Conservation (phyloP, 1,140 invertebrate genomes). For the Chironomus tepperi region DNA sequence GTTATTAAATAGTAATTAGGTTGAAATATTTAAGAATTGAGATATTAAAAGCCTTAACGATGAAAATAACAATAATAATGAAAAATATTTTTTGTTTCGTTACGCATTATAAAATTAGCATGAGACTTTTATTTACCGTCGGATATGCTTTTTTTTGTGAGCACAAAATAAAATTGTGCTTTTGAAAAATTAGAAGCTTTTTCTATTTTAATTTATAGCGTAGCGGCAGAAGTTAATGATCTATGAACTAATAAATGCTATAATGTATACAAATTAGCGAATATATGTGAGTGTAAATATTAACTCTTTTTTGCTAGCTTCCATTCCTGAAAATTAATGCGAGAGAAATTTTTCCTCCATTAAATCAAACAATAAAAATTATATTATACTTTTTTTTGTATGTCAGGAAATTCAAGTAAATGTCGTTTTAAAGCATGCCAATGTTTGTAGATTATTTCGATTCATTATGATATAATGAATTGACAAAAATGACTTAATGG, state of each 20-base stretch:
- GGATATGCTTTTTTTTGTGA: background rate
- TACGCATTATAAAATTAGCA: slow-evolving; percentile 19
- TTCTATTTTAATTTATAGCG: background rate
- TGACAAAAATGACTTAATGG: too few relatives aligned
- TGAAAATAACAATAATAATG: background rate
- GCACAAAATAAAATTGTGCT: background rate
- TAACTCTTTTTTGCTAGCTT: background rate
- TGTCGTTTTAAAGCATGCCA: background rate
- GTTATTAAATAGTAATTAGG: slow-evolving; percentile 23
- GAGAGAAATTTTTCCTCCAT: background rate
- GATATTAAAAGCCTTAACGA: slow-evolving; percentile 17
- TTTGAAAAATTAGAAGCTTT: background rate
- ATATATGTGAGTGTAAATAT: background rate
- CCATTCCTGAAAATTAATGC: background rate
- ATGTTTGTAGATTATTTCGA: too few relatives aligned
- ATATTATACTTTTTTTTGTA: background rate
- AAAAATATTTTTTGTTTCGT: slow-evolving; percentile 16
- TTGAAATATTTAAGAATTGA: slow-evolving; percentile 19
- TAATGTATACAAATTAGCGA: slow-evolving; percentile 4
- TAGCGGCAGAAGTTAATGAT: slow-evolving; percentile 15
- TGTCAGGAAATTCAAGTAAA: too few relatives aligned
- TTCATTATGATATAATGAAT: too few relatives aligned
- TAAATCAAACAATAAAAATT: background rate
- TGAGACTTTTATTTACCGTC: slow-evolving; percentile 2
- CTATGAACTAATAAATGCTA: slow-evolving; percentile 9